A percentile compares a stretch with the other conserved stretches of the same genome.
Conservation (phyloP, 2,797 vertebrate species). For the Thripadectes ignobilis region DNA sequence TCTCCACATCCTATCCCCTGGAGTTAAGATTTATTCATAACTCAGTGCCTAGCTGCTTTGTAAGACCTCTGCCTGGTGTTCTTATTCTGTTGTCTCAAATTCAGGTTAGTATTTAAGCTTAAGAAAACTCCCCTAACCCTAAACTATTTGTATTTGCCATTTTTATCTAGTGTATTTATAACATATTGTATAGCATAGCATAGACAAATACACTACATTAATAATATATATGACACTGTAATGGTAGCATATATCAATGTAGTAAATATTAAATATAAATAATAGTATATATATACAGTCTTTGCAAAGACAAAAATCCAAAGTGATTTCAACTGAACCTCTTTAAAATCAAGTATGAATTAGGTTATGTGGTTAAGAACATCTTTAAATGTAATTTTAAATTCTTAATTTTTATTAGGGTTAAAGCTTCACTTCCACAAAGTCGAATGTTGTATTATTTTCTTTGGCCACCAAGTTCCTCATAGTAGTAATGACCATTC, state of each 20-base stretch:
- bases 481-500: neutral
- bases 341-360: neutral
- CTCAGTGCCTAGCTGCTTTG: too few species aligned
- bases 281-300: neutral
- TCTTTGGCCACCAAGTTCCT: neutral
- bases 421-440: neutral
- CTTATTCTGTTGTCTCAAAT: too few species aligned
- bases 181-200: too few species aligned
- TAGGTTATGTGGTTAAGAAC: neutral
- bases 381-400: neutral
- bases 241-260: neutral
- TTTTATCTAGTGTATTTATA: too few species aligned
- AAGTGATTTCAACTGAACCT: neutral
- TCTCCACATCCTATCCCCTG: too few species aligned
- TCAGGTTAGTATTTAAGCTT: too few species aligned
- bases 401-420: neutral
- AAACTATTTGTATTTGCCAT: too few species aligned
- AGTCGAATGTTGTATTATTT: neutral
- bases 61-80: too few species aligned
- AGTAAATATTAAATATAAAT: neutral
- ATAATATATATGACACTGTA: neutral
- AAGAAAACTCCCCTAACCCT: too few species aligned
- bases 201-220: too few species aligned
- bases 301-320: neutral
- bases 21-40: too few species aligned